These are phyloP conservation scores for Ursus arctos DNA, from an alignment of 2,113 vertebrate species.

Conservation along the genomic window DNA sequence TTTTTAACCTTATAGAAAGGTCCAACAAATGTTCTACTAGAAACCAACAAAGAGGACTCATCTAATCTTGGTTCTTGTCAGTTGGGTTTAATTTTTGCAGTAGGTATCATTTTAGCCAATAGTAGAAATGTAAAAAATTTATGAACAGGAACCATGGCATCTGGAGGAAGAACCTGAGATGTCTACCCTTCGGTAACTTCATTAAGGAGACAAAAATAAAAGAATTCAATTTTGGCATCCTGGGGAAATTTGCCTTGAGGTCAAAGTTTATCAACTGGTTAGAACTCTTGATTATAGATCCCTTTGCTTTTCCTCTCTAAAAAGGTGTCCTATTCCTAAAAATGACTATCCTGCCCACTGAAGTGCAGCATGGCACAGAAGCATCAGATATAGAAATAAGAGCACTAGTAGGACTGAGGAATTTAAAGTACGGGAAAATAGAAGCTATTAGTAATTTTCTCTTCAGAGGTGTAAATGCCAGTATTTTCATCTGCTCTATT, in stretches of 20 bases:
- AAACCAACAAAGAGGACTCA: slow-evolving; percentile 62
- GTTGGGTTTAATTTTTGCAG: slow-evolving; percentile 79
- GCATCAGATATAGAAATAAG: slow-evolving; percentile 56
- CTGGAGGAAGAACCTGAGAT: slow-evolving; percentile 70
- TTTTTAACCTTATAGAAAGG: slow-evolving; percentile 81
- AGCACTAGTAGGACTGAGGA: slow-evolving; percentile 22
- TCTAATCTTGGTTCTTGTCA: slow-evolving; percentile 69
- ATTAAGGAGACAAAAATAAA: slow-evolving; percentile 71
- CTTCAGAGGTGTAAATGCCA: neutral
- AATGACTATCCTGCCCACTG: slow-evolving; percentile 43
- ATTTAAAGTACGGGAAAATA: slow-evolving; percentile 30
- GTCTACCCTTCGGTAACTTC: slow-evolving; percentile 70
- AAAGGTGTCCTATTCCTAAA: slow-evolving; percentile 32
- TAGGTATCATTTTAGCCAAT: slow-evolving; percentile 70
- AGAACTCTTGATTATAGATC: slow-evolving; percentile 28
- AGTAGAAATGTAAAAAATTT: slow-evolving; percentile 79
- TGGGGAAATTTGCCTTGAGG: slow-evolving; percentile 73
- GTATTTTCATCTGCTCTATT: neutral
- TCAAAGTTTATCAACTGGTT: slow-evolving; percentile 80
- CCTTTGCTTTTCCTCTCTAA: slow-evolving; percentile 20
- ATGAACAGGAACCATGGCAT: slow-evolving; percentile 79
- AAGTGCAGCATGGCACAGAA: slow-evolving; percentile 68
- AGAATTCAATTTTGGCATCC: slow-evolving; percentile 59
- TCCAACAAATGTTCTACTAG: slow-evolving; percentile 70
- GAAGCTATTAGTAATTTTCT: slow-evolving; percentile 48